Conservation (phyloP, 2,113 vertebrate genomes). For the Limanda limanda region DNA sequence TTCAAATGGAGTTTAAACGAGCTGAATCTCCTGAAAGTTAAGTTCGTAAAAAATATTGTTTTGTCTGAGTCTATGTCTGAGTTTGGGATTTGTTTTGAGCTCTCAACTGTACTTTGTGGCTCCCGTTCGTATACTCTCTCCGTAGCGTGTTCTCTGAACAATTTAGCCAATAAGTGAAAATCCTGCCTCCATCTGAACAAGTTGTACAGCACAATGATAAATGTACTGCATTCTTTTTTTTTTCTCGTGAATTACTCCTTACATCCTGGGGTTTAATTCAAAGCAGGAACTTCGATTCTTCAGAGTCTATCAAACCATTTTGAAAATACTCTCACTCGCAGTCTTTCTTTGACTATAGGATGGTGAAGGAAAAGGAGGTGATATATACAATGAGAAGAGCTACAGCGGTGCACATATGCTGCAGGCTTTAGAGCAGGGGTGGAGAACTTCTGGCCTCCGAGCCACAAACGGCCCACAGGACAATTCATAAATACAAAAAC, state of each 20-base stretch:
- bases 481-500: background rate
- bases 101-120: background rate
- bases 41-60: too few species aligned
- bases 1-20: background rate
- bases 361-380: background rate
- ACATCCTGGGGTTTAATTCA: constrained; percentile 28
- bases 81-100: background rate
- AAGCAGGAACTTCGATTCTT: constrained; percentile 25
- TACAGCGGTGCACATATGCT: constrained; percentile 30
- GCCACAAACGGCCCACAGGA: background rate
- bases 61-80: background rate
- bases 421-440: constrained; percentile 56
- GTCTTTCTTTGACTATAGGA: constrained; percentile 4
- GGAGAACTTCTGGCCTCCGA: background rate
- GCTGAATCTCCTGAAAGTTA: too few species aligned
- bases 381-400: constrained; percentile 4
- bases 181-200: background rate
- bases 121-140: background rate
- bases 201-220: constrained; percentile 10
- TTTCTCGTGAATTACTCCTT: background rate
- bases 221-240: background rate
- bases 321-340: background rate
- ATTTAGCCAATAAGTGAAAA: background rate
- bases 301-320: background rate
- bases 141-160: constrained; percentile 21